These are phyloP conservation scores for Drosophila orena DNA, from an alignment of 1,140 invertebrate species.

Conservation along the genomic window DNA sequence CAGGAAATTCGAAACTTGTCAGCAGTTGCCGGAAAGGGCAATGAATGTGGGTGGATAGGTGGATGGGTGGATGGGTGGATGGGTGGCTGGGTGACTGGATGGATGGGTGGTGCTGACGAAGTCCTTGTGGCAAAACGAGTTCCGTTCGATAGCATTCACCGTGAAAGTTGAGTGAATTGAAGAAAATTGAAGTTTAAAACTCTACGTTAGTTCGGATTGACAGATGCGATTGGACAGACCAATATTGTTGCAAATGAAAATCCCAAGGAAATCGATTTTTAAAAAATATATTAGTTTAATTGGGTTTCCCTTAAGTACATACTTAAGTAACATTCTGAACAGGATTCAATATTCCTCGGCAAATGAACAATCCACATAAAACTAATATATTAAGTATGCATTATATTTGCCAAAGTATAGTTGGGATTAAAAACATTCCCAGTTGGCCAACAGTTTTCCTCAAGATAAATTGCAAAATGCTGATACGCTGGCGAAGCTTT, in stretches of 20 bases:
- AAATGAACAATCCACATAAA: too few relatives aligned
- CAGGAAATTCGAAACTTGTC: constrained; percentile 81
- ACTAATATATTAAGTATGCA: background rate
- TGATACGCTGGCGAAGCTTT: constrained; percentile 17
- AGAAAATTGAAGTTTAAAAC: constrained; percentile 19
- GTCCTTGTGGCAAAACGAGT: constrained; percentile 67
- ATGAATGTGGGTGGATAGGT: constrained; percentile 6
- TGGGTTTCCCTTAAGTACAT: too few relatives aligned
- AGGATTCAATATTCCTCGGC: too few relatives aligned
- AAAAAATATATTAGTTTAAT: too few relatives aligned
- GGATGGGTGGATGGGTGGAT: too few relatives aligned
- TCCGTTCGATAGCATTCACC: constrained; percentile 52
- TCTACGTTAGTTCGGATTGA: background rate
- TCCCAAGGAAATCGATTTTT: too few relatives aligned
- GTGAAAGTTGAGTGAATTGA: constrained; percentile 31
- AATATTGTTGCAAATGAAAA: background rate
- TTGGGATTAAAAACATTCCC: background rate
- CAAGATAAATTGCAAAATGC: constrained; percentile 14
- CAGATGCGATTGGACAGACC: background rate
- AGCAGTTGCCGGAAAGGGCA: constrained; percentile 44
- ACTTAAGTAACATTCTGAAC: too few relatives aligned
- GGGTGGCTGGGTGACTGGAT: background rate
- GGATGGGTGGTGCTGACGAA: constrained; percentile 4
- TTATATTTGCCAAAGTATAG: background rate
- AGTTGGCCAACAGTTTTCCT: background rate